Conservation (phyloP, 2,113 vertebrate species). For the Nannospalax galili region DNA sequence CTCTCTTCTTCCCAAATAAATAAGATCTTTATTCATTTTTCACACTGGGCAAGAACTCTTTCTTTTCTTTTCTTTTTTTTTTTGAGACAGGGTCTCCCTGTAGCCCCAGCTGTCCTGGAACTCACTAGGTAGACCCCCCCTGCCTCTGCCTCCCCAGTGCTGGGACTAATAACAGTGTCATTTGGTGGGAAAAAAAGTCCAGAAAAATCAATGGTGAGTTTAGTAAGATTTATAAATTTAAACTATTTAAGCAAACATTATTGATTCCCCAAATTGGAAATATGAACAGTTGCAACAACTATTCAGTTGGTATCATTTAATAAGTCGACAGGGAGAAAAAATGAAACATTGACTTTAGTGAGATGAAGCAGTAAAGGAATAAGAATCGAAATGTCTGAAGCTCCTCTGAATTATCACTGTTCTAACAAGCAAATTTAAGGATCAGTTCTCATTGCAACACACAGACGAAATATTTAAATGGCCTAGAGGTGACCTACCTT, state of each 20-base stretch:
- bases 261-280: constrained; percentile 66
- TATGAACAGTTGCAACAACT: constrained; percentile 70
- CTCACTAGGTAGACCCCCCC: too few relatives aligned
- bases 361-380: neutral
- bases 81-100: too few relatives aligned
- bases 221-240: constrained; percentile 43
- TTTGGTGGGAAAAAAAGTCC: constrained; percentile 24
- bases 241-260: constrained; percentile 71
- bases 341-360: constrained; percentile 19
- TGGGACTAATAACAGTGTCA: neutral
- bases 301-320: constrained; percentile 55
- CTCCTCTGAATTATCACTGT: constrained; percentile 17
- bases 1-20: neutral
- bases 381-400: neutral
- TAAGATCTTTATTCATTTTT: constrained; percentile 35
- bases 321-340: constrained; percentile 69
- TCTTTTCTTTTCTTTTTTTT: too few relatives aligned
- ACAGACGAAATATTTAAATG: constrained; percentile 60
- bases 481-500: constrained; percentile 75
- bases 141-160: too few relatives aligned
- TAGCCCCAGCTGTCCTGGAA: too few relatives aligned
- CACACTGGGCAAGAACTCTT: neutral
- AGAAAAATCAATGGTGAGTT: constrained; percentile 33
- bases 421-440: neutral
- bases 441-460: constrained; percentile 68